Evolutionary conservation across 2,888 invertebrate genomes (phyloP).

Genomic region (Exocentrus adspersus): DNA sequence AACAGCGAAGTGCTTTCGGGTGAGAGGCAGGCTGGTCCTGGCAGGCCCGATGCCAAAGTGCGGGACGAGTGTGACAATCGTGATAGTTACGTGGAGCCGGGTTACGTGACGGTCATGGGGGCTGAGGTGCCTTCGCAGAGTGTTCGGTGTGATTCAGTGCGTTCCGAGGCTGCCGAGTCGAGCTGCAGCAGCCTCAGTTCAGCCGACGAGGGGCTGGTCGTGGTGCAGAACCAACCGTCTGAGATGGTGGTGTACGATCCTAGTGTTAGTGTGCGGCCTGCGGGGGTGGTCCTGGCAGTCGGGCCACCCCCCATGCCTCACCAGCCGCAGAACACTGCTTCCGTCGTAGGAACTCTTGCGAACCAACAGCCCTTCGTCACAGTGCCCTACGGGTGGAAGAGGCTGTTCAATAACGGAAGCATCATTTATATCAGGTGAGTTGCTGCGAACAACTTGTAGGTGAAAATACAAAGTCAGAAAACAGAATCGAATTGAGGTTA

Average conservation of each 20-base stretch:
- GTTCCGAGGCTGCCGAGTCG: constrained; percentile 70
- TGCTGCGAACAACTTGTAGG: background rate
- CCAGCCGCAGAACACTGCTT: constrained; percentile 47
- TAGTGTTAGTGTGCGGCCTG: constrained; percentile 62
- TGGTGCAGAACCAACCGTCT: constrained; percentile 52
- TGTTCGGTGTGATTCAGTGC: constrained; percentile 68
- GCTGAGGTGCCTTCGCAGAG: constrained; percentile 56
- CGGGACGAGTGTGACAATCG: constrained; percentile 56
- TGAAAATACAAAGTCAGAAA: too few relatives aligned
- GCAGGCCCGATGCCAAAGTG: constrained; percentile 49
- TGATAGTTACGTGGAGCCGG: constrained; percentile 52
- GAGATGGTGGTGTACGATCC: constrained; percentile 63
- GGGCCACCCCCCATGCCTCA: constrained; percentile 50
- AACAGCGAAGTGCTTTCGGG: constrained; percentile 51
- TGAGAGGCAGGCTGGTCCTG: constrained; percentile 52
- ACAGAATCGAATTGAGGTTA: too few relatives aligned
- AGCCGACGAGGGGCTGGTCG: constrained; percentile 56
- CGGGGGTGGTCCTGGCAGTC: constrained; percentile 59
- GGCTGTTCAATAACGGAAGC: constrained; percentile 75
- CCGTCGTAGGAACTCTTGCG: constrained; percentile 48
- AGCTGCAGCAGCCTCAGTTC: constrained; percentile 68
- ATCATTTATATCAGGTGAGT: constrained; percentile 82
- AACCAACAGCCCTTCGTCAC: constrained; percentile 55
- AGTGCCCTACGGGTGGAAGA: constrained; percentile 83
- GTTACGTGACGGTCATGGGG: constrained; percentile 60